Base-by-base conservation (phyloP, 2,797 vertebrate genomes). In the Bovichtus variegatus region DNA sequence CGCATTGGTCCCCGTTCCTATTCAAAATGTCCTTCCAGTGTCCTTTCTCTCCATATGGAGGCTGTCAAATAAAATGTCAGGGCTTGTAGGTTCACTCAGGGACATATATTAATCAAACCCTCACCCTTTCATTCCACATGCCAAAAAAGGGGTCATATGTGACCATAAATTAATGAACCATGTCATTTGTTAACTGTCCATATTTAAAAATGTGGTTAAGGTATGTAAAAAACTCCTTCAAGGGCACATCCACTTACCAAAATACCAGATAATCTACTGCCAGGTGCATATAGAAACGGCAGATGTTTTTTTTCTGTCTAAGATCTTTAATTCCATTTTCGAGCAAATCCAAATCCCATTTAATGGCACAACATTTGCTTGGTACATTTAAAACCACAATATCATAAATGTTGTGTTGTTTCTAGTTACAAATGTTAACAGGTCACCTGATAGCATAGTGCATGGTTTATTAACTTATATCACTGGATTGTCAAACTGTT, bases 1-100 rank as follows among this genome's bases (percentile, higher is more conserved):
- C 58, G 85, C 90, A 87, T 55, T 81, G 89, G 90, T 85, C 77
- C 76, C 54, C 40, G 79, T 90, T 89, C 88, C 87, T 74, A 53
- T 92, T 94, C 75, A 62, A 63, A 64, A 74, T 74, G 91, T 87
- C 93, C 92, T 95, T 94, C 78, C 57, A 50, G 27, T 81, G 91
- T 89, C 93, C 92, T 94, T 92, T 66, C 83, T 71, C 71, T 29
- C 49, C 53, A 61, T 27, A 77, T 7, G 5, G 55, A 50, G 55
- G 53, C 76, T 70, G 80, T 91, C 83, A 86, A 68, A 80, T 86
- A 74, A 89, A 87, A 89, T 80, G 55, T 71, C 70, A 67, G 70
- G 57, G 74, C 70, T 67, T 51, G 29, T 80, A 40, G 59, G 70
- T 62, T 74, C 49, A 71, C 66, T 69, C 63, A 19, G 34, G 58